phyloP scores from a whole-genome alignment of 2,888 invertebrate genomes.

The Ctenicera cuprea region DNA sequence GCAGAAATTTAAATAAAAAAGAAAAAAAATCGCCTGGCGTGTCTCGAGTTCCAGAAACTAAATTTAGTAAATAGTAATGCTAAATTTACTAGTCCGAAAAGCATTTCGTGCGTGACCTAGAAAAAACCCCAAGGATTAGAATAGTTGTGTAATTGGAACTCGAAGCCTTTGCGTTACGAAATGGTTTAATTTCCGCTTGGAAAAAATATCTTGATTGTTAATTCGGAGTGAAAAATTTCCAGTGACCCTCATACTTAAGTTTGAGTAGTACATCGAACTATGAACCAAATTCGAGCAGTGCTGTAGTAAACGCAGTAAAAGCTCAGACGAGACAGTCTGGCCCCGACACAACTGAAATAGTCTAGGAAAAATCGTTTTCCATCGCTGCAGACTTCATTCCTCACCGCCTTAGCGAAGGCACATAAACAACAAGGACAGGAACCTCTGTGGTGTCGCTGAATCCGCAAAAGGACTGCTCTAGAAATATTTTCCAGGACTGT shows the following conservation, averaged over 20 bases:
- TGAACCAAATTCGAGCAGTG: slow-evolving; percentile 1
- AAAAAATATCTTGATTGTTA: no score
- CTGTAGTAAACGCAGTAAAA: slow-evolving; percentile 32
- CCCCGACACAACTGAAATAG: slow-evolving; percentile 37
- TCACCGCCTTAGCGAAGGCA: not conserved
- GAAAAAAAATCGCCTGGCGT: not conserved
- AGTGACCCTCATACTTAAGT: not conserved
- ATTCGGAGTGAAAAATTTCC: no score
- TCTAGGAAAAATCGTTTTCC: slow-evolving; percentile 28
- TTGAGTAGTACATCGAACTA: slow-evolving; percentile 13
- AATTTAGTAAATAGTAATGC: not conserved
- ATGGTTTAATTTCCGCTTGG: not conserved
- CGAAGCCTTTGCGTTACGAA: not conserved
- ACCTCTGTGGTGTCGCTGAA: slow-evolving; percentile 9
- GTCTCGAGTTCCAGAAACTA: not conserved
- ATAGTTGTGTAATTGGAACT: not conserved
- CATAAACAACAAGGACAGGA: slow-evolving; percentile 22
- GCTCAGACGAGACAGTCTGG: slow-evolving; percentile 43
- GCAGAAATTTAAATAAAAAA: not conserved
- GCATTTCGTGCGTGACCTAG: slow-evolving; percentile 17
- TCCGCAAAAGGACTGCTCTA: slow-evolving; percentile 19
- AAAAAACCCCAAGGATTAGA: not conserved
- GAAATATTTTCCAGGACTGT: slow-evolving; percentile 42
- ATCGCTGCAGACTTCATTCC: slow-evolving; percentile 3
- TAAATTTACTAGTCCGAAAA: not conserved